These are phyloP conservation scores for Periophthalmodon schlosseri DNA, from an alignment of 2,113 vertebrate genomes.

Conservation along the genomic window DNA sequence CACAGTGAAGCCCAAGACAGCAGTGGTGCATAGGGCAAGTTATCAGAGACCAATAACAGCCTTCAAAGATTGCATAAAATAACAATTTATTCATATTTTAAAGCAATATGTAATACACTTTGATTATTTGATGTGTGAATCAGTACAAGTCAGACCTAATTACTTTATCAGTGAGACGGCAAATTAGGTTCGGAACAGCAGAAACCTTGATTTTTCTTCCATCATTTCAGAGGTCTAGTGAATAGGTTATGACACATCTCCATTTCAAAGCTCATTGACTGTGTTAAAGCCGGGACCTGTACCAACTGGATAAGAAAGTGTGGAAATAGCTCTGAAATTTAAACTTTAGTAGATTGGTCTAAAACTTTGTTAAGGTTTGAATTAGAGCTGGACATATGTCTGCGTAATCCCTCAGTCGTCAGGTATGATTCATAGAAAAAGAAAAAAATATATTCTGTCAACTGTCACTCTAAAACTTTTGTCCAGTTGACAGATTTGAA, in stretches of 20 bases:
- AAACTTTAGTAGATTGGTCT: background rate
- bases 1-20: slow-evolving; percentile 56
- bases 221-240: background rate
- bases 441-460: no score
- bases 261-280: background rate
- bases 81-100: background rate
- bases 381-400: no score
- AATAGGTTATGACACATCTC: background rate
- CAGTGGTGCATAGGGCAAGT: slow-evolving; percentile 40
- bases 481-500: no score
- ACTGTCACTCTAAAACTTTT: no score
- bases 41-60: slow-evolving; percentile 16
- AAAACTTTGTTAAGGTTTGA: background rate
- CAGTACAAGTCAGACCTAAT: background rate
- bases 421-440: no score
- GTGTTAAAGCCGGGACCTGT: background rate
- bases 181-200: background rate
- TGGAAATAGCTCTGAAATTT: background rate
- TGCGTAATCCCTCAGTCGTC: no score
- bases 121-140: background rate
- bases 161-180: background rate
- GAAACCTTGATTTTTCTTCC: background rate
- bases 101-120: background rate
- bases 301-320: background rate
- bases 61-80: background rate